phyloP scores from a whole-genome alignment of 2,888 invertebrate species.

The Arrhopalites spinosus region DNA sequence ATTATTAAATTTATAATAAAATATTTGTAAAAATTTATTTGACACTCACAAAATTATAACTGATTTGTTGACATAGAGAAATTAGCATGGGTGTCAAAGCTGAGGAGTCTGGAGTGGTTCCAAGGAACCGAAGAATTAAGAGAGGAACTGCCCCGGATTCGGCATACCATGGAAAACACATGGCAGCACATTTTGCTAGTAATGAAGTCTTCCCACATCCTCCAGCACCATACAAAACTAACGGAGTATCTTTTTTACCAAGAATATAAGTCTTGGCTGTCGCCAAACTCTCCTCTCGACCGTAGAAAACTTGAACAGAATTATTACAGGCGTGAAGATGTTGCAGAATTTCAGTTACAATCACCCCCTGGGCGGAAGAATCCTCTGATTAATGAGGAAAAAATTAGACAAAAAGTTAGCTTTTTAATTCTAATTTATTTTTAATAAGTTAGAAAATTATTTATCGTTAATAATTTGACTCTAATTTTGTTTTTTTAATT shows the following conservation, averaged over 20 bases:
- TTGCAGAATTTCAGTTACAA: conserved; percentile 90
- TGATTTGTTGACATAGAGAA: conserved; percentile 94
- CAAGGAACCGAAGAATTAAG: conserved; percentile 87
- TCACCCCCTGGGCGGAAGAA: conserved; percentile 89
- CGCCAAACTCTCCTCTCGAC: conserved; percentile 82
- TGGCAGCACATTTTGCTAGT: conserved; percentile 86
- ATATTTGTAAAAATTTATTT: too few relatives aligned
- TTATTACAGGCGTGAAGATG: conserved; percentile 95
- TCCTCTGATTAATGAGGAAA: conserved; percentile 66
- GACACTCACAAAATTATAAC: conserved; percentile 90
- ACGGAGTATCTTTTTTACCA: conserved; percentile 80
- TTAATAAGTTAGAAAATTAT: too few relatives aligned
- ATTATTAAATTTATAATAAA: too few relatives aligned
- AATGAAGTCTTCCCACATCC: conserved; percentile 98
- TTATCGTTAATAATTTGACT: too few relatives aligned
- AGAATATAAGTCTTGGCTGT: conserved; percentile 82
- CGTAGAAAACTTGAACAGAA: conserved; percentile 91
- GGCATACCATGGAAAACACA: conserved; percentile 73
- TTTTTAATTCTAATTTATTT: too few relatives aligned
- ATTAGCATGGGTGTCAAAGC: conserved; percentile 91
- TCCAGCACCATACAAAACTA: conserved; percentile 92
- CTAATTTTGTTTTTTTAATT: too few relatives aligned
- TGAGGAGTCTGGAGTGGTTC: conserved; percentile 96
- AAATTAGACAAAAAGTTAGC: too few relatives aligned
- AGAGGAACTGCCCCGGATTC: conserved; percentile 71